Evolutionary conservation across 92 coral and sea anemone species (phyloP), one percentile per base, ranked within the genome.

Genomic region (Pocillopora meandrina): DNA sequence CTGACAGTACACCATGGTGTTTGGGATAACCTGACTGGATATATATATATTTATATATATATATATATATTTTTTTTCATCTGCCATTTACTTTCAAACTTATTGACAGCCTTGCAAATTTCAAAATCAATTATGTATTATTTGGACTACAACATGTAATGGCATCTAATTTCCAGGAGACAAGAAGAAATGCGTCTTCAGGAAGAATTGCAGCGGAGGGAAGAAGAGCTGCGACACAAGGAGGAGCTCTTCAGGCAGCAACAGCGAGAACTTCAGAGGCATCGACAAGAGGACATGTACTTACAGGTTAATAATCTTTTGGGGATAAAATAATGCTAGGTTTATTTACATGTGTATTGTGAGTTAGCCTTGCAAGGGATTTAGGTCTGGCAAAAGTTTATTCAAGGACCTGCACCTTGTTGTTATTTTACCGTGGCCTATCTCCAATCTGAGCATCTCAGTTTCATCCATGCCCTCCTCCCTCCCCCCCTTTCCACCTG

Each of bases 111-210:
- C 16, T 2, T 66, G 26, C 10, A 26, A 26, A 66, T 26, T 17
- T 63, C 10, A 19, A 9, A 9, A 47, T 18, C 59, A 16, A 14
- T 13, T 23, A 60, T 19, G 12, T n/a, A 3, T 19, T 78, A 21
- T 14, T 15, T 9, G 17, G 13, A 63, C n/a, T 15, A 55, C 36
- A 16, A 42, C 52, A 3, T 42, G 42, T 81, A 2, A 2, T 33
- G 26, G 12, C 15, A 49, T 14, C 34, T 59, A 5, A 23, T 57
- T 10, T 35, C 21, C 21, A 90, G 98, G 62, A 90, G 92, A 65
- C 98, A 95, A 13, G 98, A 96, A 72, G 98, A 96, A 74, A 93
- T 89, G 89, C 88, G 98, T 60, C 80, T 92, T 61, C 98, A 95
- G 58, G 98, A 96, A 12, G 98, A 96, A 59, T 70, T 96, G 49